phyloP scores from a whole-genome alignment of 2,797 vertebrate genomes.

The Falco berigora region DNA sequence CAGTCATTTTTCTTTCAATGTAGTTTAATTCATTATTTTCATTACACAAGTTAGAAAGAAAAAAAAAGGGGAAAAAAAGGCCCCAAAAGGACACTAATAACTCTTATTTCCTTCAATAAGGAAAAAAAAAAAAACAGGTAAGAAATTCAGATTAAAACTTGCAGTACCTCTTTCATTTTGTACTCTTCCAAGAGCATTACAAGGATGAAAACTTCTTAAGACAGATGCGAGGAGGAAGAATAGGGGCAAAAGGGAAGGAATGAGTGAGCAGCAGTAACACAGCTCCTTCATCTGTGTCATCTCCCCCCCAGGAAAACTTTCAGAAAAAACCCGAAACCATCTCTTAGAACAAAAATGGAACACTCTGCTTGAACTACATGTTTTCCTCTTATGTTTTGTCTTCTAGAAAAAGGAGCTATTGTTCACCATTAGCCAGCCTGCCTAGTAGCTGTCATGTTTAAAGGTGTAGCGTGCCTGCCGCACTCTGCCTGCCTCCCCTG shows the following conservation, averaged over 20 bases:
- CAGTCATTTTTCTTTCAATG: neutral
- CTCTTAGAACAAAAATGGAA: neutral
- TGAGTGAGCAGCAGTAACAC: neutral
- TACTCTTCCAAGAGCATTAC: neutral
- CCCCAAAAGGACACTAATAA: neutral
- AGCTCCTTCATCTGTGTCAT: neutral
- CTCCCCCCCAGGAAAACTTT: neutral
- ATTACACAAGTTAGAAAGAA: neutral
- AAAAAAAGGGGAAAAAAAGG: neutral
- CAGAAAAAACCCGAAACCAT: neutral
- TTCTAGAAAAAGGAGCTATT: neutral
- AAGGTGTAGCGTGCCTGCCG: rapidly evolving
- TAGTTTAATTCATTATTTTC: neutral
- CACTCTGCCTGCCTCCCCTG: neutral
- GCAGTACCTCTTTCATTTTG: neutral
- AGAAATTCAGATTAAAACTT: neutral
- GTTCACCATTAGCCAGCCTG: neutral
- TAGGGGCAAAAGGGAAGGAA: neutral
- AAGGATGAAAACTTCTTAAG: neutral
- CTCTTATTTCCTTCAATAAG: neutral
- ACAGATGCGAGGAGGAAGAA: neutral
- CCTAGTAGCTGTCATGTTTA: neutral
- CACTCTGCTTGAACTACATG: neutral
- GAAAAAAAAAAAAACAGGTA: neutral
- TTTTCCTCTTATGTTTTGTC: neutral